Evolutionary conservation across 2,113 vertebrate species (phyloP).

Genomic region (Periophthalmus modestus): DNA sequence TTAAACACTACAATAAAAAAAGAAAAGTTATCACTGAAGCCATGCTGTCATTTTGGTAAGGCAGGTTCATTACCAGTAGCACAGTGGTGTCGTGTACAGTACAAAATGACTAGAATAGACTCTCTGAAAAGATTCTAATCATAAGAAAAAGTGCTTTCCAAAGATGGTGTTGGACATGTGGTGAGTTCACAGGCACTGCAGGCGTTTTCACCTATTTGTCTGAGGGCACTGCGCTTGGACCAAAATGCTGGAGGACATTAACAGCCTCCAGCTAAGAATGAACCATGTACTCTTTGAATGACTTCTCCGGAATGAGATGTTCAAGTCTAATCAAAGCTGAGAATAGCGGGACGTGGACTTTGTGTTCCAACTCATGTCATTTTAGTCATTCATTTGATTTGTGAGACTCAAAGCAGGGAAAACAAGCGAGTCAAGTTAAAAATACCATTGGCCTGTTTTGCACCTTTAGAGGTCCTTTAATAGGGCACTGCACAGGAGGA

Average conservation of each 20-base stretch:
- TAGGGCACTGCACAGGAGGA: neutral
- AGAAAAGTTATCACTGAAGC: no score
- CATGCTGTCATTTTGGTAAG: no score
- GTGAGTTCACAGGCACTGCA: neutral
- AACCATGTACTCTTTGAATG: neutral
- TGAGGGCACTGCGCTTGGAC: neutral
- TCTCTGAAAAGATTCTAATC: neutral
- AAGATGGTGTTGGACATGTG: neutral
- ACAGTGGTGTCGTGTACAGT: no score
- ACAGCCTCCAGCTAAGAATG: neutral
- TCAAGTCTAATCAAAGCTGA: neutral
- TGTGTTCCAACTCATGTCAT: neutral
- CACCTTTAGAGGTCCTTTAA: neutral
- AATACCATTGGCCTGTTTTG: conserved; percentile 1
- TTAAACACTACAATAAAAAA: no score
- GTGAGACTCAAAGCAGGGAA: neutral
- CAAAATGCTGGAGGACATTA: neutral
- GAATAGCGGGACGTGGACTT: neutral
- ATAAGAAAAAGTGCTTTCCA: neutral
- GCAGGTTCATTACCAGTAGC: no score
- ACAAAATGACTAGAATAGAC: neutral
- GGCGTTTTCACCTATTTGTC: conserved; percentile 7
- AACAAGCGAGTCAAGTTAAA: neutral
- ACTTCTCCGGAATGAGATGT: neutral
- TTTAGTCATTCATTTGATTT: neutral